Percentiles rank a stretch among this genome's conserved stretches.
Evolutionary conservation across 2,888 invertebrate genomes (phyloP).

Genomic region (Drosophila anomelani): DNA sequence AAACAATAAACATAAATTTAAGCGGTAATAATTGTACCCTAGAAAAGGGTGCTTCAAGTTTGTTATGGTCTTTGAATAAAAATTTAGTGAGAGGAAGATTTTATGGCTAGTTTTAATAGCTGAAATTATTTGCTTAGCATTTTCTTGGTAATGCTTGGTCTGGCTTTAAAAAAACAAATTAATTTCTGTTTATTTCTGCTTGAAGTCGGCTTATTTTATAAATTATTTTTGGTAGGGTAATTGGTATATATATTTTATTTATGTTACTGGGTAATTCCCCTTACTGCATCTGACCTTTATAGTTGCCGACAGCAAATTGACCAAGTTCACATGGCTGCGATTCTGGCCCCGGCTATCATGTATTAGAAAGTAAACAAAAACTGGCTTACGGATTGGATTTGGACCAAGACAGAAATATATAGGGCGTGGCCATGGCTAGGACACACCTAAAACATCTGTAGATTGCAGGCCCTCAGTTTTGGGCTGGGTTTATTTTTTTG

Average conservation of each 20-base stretch:
- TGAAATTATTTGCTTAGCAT: neutral
- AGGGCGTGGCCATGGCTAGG: constrained; percentile 42
- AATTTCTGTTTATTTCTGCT: neutral
- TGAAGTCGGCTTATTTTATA: neutral
- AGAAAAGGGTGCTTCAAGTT: constrained; percentile 6
- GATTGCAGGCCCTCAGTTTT: constrained; percentile 54
- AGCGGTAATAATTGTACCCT: constrained; percentile 44
- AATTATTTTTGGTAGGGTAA: neutral
- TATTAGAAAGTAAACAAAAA: constrained; percentile 69
- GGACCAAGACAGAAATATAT: constrained; percentile 45
- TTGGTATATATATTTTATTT: neutral
- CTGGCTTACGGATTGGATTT: constrained; percentile 46
- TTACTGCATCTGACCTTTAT: constrained; percentile 27
- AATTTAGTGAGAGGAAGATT: neutral
- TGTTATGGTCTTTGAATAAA: constrained; percentile 5
- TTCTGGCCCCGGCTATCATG: constrained; percentile 58
- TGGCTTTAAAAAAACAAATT: neutral
- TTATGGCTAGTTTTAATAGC: neutral
- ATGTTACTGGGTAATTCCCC: neutral
- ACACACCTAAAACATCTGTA: constrained; percentile 54
- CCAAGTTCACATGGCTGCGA: constrained; percentile 72
- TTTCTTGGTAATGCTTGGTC: neutral
- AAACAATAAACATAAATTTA: constrained; percentile 76
- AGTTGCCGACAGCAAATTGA: constrained; percentile 42
- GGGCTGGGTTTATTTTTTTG: constrained; percentile 51